phyloP scores from a whole-genome alignment of 2,797 vertebrate species.

The Amazona finschi region DNA sequence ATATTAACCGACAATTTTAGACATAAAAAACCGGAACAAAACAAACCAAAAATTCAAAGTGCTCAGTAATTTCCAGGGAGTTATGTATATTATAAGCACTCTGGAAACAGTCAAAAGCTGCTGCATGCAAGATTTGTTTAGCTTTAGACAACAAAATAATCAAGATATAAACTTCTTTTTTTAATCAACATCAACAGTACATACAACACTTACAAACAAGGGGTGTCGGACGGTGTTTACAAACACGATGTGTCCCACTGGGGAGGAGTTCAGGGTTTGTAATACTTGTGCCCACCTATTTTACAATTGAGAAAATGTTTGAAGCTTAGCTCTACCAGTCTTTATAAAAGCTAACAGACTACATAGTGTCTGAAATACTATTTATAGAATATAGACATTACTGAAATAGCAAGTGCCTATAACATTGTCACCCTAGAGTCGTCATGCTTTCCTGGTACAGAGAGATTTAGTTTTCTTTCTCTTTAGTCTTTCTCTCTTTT shows the following conservation, averaged over 20 bases:
- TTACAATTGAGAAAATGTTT: constrained; percentile 90
- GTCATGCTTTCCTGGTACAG: constrained; percentile 87
- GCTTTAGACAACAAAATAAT: constrained; percentile 96
- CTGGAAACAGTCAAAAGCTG: constrained; percentile 89
- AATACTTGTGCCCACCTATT: constrained; percentile 88
- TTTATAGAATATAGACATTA: constrained; percentile 99
- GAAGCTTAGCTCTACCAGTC: constrained; percentile 93
- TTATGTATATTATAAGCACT: constrained; percentile 83
- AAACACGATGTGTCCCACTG: constrained; percentile 94
- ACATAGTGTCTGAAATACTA: constrained; percentile 99
- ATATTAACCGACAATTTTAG: constrained; percentile 87
- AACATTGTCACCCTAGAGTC: constrained; percentile 81
- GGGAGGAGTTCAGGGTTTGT: constrained; percentile 80
- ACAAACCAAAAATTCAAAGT: constrained; percentile 83
- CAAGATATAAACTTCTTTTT: constrained; percentile 99
- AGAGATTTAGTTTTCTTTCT: constrained; percentile 64
- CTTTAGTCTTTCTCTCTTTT: constrained; percentile 61
- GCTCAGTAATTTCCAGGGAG: constrained; percentile 88
- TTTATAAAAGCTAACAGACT: constrained; percentile 99
- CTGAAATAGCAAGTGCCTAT: constrained; percentile 98
- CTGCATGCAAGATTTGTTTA: constrained; percentile 96
- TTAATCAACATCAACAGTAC: constrained; percentile 97
- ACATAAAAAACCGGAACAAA: constrained; percentile 73
- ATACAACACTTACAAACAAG: constrained; percentile 99
- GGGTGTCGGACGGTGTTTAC: constrained; percentile 97